phyloP scores from a whole-genome alignment of 2,888 invertebrate species.

The Cybosia mesomella region DNA sequence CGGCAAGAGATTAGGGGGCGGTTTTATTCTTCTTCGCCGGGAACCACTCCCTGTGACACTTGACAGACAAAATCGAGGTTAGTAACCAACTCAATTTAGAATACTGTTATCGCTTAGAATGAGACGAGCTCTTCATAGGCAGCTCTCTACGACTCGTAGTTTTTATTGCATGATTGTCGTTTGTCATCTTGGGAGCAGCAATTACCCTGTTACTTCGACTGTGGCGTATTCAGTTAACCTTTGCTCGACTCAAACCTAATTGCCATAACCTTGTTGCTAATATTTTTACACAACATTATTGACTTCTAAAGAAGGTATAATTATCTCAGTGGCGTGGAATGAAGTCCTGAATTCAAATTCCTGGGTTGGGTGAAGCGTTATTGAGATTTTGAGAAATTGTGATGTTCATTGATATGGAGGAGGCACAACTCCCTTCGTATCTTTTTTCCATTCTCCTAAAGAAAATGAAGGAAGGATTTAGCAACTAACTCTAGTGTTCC shows the following conservation, averaged over 20 bases:
- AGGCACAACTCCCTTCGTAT: not conserved
- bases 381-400: not conserved
- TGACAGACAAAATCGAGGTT: not conserved
- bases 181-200: constrained; percentile 64
- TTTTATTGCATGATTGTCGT: constrained; percentile 74
- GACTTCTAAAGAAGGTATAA: not conserved
- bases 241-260: constrained; percentile 37
- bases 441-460: not conserved
- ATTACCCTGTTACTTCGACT: constrained; percentile 67
- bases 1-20: not conserved
- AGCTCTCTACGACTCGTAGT: constrained; percentile 46
- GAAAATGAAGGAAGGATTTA: not conserved
- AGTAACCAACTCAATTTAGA: constrained; percentile 10
- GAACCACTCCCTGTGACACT: not conserved
- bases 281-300: constrained; percentile 28
- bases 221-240: constrained; percentile 58
- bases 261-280: no score
- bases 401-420: not conserved
- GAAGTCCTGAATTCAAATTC: not conserved
- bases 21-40: not conserved
- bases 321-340: not conserved
- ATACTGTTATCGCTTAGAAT: constrained; percentile 26
- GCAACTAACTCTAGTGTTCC: not conserved
- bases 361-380: not conserved
- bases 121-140: constrained; percentile 38